Conservation (phyloP, 2,888 invertebrate species). For the Caenorhabditis sp. region DNA sequence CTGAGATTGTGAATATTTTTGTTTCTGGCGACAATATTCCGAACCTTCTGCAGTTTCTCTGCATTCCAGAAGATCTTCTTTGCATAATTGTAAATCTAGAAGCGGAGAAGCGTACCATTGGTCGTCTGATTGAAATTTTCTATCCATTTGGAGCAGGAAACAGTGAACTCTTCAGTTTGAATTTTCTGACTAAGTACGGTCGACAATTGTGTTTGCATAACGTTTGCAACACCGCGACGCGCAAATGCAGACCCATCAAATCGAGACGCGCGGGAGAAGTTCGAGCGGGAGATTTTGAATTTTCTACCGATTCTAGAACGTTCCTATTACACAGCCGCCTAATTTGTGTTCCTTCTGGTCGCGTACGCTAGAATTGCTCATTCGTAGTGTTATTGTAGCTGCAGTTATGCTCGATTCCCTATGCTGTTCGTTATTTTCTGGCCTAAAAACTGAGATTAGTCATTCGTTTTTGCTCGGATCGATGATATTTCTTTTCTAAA, state of each 20-base stretch:
- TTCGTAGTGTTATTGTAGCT: too few species aligned
- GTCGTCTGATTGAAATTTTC: conserved; percentile 57
- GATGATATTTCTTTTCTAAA: too few species aligned
- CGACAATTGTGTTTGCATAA: conserved; percentile 25
- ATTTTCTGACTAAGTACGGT: conserved; percentile 8
- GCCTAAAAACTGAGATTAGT: too few species aligned
- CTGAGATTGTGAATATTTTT: neutral
- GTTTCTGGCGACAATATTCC: neutral
- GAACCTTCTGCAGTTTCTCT: conserved; percentile 15
- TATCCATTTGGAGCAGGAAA: conserved; percentile 55
- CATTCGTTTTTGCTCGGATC: too few species aligned
- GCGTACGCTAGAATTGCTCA: too few species aligned
- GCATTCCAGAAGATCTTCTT: conserved; percentile 32
- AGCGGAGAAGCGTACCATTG: conserved; percentile 64
- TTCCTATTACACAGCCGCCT: neutral
- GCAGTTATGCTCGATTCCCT: too few species aligned
- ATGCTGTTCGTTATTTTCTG: too few species aligned
- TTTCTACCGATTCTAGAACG: neutral
- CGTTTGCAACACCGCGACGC: conserved; percentile 16
- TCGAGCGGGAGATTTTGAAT: conserved; percentile 28
- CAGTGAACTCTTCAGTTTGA: neutral
- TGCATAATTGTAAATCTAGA: conserved; percentile 38
- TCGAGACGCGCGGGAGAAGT: conserved; percentile 21
- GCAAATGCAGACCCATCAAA: neutral
- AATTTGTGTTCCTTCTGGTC: neutral